A percentile compares a stretch with the other conserved stretches of the same genome.
phyloP scores from a whole-genome alignment of 2,113 vertebrate species.

The Dicentrarchus labrax region DNA sequence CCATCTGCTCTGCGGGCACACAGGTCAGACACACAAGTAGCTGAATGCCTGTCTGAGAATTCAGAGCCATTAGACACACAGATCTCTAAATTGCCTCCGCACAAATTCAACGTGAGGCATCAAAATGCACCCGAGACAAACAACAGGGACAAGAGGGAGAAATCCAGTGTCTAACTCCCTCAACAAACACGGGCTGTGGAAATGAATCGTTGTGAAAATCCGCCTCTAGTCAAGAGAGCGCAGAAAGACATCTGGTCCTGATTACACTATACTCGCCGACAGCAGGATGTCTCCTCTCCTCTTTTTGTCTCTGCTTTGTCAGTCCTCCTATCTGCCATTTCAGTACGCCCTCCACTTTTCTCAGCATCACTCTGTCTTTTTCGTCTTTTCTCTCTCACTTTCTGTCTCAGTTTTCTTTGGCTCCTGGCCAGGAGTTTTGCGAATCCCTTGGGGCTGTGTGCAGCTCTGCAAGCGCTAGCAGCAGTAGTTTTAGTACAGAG shows the following conservation, averaged over 20 bases:
- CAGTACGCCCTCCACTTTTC: slow-evolving; percentile 18
- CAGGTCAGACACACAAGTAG: slow-evolving; percentile 32
- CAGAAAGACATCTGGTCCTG: slow-evolving; percentile 76
- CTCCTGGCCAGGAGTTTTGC: slow-evolving; percentile 10
- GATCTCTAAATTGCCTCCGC: slow-evolving; percentile 10
- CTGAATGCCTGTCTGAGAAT: slow-evolving; percentile 24
- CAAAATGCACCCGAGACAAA: slow-evolving; percentile 48
- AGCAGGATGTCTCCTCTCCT: slow-evolving; percentile 69
- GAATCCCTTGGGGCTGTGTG: slow-evolving; percentile 18
- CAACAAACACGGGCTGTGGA: slow-evolving; percentile 47
- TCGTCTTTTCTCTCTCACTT: background rate
- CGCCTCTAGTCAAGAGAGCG: slow-evolving; percentile 59
- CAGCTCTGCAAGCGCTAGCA: slow-evolving; percentile 1
- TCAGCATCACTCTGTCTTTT: slow-evolving; percentile 37
- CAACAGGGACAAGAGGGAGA: slow-evolving; percentile 37
- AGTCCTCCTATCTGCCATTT: slow-evolving; percentile 20
- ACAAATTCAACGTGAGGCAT: slow-evolving; percentile 33
- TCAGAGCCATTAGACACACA: slow-evolving; percentile 20
- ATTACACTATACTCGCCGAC: slow-evolving; percentile 76
- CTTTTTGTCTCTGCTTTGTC: slow-evolving; percentile 56
- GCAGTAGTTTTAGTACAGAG: slow-evolving; percentile 3
- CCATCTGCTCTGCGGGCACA: slow-evolving; percentile 8
- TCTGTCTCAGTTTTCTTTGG: slow-evolving; percentile 45
- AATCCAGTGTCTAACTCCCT: slow-evolving; percentile 40
- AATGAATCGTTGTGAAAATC: slow-evolving; percentile 52